A percentile compares a stretch with the other conserved stretches of the same genome.
Evolutionary conservation across 1,140 invertebrate genomes (phyloP).

Genomic region (Caenorhabditis brenneri): DNA sequence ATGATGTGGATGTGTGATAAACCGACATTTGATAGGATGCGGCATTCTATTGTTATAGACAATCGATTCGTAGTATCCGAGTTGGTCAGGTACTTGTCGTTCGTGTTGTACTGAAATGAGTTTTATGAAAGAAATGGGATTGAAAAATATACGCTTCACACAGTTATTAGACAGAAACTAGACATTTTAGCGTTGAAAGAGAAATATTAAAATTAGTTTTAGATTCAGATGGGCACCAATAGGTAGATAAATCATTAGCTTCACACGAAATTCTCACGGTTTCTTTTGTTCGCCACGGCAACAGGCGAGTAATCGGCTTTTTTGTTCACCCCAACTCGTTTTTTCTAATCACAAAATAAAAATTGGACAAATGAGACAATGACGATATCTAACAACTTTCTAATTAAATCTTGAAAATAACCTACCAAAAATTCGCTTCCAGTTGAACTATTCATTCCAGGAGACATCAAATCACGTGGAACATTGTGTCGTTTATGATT

Average conservation of each 20-base stretch:
- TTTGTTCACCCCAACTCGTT: constrained; percentile 19
- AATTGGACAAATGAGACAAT: background rate
- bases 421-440: constrained; percentile 48
- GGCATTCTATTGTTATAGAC: constrained; percentile 80
- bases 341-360: constrained; percentile 29
- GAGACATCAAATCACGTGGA: constrained; percentile 23
- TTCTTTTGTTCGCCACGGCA: constrained; percentile 36
- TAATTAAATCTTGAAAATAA: background rate
- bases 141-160: background rate
- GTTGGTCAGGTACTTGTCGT: constrained; percentile 79
- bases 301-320: constrained; percentile 14
- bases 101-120: constrained; percentile 75
- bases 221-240: constrained; percentile 36
- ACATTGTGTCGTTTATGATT: constrained; percentile 13
- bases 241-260: constrained; percentile 31
- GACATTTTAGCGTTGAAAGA: constrained; percentile 36
- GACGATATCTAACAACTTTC: background rate
- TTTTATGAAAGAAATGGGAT: constrained; percentile 17
- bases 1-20: constrained; percentile 30
- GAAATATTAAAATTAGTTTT: constrained; percentile 15
- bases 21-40: constrained; percentile 76
- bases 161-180: constrained; percentile 24
- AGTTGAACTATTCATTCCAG: constrained; percentile 43
- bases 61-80: constrained; percentile 74
- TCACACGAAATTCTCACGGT: constrained; percentile 8